Evolutionary conservation across 23 tunicate species (phyloP), one percentile per base, ranked within the genome.

Genomic region (Pegea sp.): DNA sequence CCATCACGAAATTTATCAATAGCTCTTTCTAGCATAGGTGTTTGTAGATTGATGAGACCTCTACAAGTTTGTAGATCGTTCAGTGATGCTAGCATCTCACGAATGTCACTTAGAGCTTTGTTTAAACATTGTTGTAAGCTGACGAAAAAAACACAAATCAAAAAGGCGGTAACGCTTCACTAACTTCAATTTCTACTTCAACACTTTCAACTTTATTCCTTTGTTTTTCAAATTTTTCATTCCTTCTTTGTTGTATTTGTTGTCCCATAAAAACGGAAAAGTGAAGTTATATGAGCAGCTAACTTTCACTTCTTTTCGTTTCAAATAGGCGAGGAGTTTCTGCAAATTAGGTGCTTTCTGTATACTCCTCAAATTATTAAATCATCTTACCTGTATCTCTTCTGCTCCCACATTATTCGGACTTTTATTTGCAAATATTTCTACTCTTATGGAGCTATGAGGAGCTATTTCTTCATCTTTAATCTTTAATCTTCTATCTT

Each of bases 201-300:
- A 38, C 11, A 8, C 16, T 58, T 72, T 69, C 28, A 84, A 52
- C 34, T 68, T 84, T 31, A 84, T 62, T 26, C 84, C 76, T 46
- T 57, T 63, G 23, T 59, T 63, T 34, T 53, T 54, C 1, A 84
- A 48, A 16, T 32, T 63, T 33, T 74, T 63, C 5, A 84, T 21
- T 34, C 95, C 95, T 57, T 84, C 71, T 44, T 58, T 73, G 71
- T 84, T 84, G 72, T 72, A 84, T 49, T 84, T 84, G 71, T 84
- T 84, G 52, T 84, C 86, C 86, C 86, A 74, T 29, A 76, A 64
- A 52, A 48, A 73, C 7, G 86, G 67, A 28, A 73, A 84, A 0
- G 59, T 72, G 62, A 73, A 84, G 5, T 55, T 59, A 22, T 73
- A 38, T 16, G 53, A 62, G 1, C 73, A 51, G 21, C 61, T 48